These are phyloP conservation scores for Cetoscarus ocellatus DNA, from an alignment of 2,797 vertebrate genomes.

Conservation along the genomic window DNA sequence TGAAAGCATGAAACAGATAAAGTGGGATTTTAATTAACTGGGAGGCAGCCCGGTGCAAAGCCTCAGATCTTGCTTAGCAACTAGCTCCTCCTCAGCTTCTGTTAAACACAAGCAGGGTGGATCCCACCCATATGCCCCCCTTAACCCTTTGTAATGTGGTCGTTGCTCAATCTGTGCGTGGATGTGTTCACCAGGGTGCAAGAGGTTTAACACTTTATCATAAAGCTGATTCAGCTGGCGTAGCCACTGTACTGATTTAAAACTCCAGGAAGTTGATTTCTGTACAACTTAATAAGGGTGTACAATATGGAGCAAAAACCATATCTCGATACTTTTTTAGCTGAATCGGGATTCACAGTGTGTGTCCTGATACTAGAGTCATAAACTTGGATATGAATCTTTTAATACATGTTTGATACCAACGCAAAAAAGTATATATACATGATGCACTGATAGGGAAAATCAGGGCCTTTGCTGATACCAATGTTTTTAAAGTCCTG, in stretches of 20 bases:
- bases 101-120: slow-evolving; percentile 61
- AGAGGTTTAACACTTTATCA: slow-evolving; percentile 24
- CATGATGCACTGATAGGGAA: too few relatives aligned
- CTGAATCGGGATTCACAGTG: too few relatives aligned
- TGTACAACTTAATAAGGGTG: neutral
- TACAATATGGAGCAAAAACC: neutral
- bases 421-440: too few relatives aligned
- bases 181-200: slow-evolving; percentile 26
- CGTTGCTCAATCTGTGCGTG: slow-evolving; percentile 26
- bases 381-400: too few relatives aligned
- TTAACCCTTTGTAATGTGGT: slow-evolving; percentile 57
- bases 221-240: slow-evolving; percentile 17
- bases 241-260: neutral
- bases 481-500: too few relatives aligned
- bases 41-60: slow-evolving; percentile 74
- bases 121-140: slow-evolving; percentile 64
- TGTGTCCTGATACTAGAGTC: too few relatives aligned
- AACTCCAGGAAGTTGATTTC: slow-evolving; percentile 4
- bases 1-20: slow-evolving; percentile 83
- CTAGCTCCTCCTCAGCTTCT: slow-evolving; percentile 76
- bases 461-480: too few relatives aligned
- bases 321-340: too few relatives aligned
- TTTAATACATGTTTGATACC: too few relatives aligned
- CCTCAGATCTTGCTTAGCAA: slow-evolving; percentile 77
- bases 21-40: slow-evolving; percentile 83